A percentile compares a stretch with the other conserved stretches of the same genome.
These are phyloP conservation scores for Oligia fasciuncula DNA, from an alignment of 2,888 invertebrate species.

Conservation along the genomic window DNA sequence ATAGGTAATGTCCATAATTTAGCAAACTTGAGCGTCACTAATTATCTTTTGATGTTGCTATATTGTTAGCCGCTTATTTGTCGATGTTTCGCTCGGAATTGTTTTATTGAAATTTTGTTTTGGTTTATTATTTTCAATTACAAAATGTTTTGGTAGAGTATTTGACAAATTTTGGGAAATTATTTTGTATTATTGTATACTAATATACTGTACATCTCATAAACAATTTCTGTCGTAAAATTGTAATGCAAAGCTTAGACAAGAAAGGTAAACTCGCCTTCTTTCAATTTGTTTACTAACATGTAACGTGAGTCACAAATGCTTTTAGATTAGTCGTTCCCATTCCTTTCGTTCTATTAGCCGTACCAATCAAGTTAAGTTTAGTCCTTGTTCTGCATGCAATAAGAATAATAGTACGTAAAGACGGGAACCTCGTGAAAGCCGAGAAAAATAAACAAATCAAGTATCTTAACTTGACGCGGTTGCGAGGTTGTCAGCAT, in stretches of 20 bases:
- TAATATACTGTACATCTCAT: not conserved
- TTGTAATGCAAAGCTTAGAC: not conserved
- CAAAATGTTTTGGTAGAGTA: not conserved
- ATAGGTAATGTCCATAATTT: conserved; percentile 66
- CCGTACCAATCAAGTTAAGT: no score
- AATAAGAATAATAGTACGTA: no score
- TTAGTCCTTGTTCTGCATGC: no score
- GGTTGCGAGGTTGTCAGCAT: not conserved
- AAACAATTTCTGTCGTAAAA: not conserved
- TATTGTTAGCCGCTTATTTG: conserved; percentile 44
- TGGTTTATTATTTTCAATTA: conserved; percentile 17
- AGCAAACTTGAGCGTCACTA: conserved; percentile 55
- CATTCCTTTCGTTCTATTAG: not conserved
- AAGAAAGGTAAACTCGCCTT: not conserved
- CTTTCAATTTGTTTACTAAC: not conserved
- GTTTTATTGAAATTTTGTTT: conserved; percentile 16
- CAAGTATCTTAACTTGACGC: no score
- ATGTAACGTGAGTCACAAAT: not conserved
- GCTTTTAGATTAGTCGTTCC: not conserved
- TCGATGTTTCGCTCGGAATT: conserved; percentile 29
- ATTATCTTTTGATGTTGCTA: conserved; percentile 60
- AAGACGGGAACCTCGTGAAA: no score
- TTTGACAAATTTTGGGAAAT: not conserved
- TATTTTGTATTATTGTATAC: not conserved
- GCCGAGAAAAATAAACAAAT: no score